Base-by-base conservation (phyloP, 2,113 vertebrate genomes). In the Takifugu flavidus region DNA sequence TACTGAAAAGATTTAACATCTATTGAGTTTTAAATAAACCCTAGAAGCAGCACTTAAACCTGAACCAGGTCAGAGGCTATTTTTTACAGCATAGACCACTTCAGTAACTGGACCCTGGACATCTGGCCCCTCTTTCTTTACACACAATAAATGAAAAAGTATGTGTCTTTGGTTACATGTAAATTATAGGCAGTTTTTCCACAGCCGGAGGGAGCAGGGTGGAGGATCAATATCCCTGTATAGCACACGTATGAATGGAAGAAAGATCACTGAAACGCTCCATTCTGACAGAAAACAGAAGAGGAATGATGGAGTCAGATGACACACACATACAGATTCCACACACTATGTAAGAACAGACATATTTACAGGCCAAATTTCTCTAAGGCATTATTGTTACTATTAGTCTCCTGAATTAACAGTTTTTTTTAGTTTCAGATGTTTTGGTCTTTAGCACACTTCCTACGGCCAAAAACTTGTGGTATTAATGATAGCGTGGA, bases 131-230 rank as follows among this genome's bases (percentile, higher is more conserved):
- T 68, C 79, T 83, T 89, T 89, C 86, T 88, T 87, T 70, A 25
- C 70, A 75, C 82, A 91, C 89, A 91, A 91, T 88, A 87, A 80
- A 77, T 75, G 45, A 54, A 77, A 82, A 85, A 80, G 78, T 77
- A 80, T 86, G 74, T 55, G 73, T 75, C 62, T 89, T 81, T 72
- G 63, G 83, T 89, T 90, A 88, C 87, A 83, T 84, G 89, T 85
- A 87, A 85, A 89, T 87, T 85, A 89, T 88, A 88, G 83, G 81
- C 82, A 76, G 65, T 50, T 78, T 78, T 79, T 88, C 70, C 82
- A 75, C 76, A 67, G 82, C 78, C 55, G 28, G 64, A 58, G 79
- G 82, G 78, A 77, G 65, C 20, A 54, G 74, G 56, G 34, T 62
- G 59, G 61, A 58, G 85, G 88, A 90, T 88, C 87, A 10, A 70